Conservation (phyloP, 2,113 vertebrate genomes). For the Dipodomys stephensi region DNA sequence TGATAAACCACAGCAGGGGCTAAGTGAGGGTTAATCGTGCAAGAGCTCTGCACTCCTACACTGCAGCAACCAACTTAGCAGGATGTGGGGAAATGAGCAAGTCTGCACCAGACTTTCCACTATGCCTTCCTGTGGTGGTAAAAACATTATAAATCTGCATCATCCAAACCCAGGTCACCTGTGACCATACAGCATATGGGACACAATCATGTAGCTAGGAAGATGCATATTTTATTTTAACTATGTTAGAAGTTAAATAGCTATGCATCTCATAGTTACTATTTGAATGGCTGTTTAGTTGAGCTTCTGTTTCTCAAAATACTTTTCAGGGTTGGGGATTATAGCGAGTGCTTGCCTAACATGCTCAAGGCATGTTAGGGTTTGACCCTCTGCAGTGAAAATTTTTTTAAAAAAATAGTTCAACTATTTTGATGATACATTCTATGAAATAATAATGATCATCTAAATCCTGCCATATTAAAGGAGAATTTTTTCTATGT, state of each 20-base stretch:
- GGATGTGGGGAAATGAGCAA: neutral
- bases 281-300: neutral
- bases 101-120: neutral
- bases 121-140: neutral
- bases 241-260: neutral
- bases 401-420: neutral
- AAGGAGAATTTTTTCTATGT: neutral
- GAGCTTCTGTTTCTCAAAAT: neutral
- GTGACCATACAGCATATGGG: neutral
- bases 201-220: rapidly evolving
- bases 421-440: neutral
- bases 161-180: neutral
- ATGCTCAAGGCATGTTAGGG: too few species aligned
- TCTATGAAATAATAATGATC: neutral
- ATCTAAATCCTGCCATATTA: neutral
- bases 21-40: neutral
- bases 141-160: neutral
- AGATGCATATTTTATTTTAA: too few species aligned
- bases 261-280: neutral
- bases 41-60: rapidly evolving
- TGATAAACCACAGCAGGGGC: neutral
- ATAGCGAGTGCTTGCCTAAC: neutral
- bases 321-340: neutral
- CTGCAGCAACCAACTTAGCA: neutral
- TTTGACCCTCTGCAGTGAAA: neutral